Conservation (phyloP, 2,888 invertebrate species). For the Dorcus hopei region DNA sequence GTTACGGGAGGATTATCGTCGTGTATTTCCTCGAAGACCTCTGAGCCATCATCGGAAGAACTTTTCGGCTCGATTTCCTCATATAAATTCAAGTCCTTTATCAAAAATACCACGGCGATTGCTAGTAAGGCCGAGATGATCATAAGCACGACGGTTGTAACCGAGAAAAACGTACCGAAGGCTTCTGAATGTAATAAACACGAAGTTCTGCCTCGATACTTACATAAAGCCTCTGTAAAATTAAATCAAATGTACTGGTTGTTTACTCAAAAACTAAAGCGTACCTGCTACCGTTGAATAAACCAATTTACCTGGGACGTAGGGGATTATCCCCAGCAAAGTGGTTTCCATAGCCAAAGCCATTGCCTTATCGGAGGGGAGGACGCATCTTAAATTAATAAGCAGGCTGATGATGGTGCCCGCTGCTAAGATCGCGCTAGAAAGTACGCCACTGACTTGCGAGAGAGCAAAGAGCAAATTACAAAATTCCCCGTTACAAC, state of each 20-base stretch:
- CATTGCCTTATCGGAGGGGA: conserved; percentile 60
- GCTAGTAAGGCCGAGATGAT: conserved; percentile 28
- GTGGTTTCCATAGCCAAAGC: conserved; percentile 58
- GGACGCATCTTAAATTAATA: conserved; percentile 55
- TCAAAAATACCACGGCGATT: conserved; percentile 27
- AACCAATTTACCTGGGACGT: conserved; percentile 61
- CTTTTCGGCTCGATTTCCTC: conserved; percentile 7
- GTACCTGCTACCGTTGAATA: conserved; percentile 60
- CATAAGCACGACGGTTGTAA: conserved; percentile 34
- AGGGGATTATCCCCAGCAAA: conserved; percentile 55
- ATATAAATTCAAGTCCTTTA: conserved; percentile 26
- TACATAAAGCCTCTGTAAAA: conserved; percentile 33
- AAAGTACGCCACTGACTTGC: conserved; percentile 36
- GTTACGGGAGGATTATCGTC: not conserved
- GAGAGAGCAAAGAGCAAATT: conserved; percentile 52
- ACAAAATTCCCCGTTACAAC: conserved; percentile 54
- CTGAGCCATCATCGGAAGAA: not conserved
- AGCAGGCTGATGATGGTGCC: conserved; percentile 53
- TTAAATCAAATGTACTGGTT: not conserved
- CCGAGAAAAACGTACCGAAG: conserved; percentile 34
- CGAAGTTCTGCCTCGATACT: conserved; percentile 23
- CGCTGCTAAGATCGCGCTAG: conserved; percentile 41
- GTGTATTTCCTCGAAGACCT: not conserved
- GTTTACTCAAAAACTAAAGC: not conserved
- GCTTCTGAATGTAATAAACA: conserved; percentile 36